A percentile compares a stretch with the other conserved stretches of the same genome.
These are phyloP conservation scores for Lepisosteus osseus DNA, from an alignment of 2,113 vertebrate species.

Conservation along the genomic window DNA sequence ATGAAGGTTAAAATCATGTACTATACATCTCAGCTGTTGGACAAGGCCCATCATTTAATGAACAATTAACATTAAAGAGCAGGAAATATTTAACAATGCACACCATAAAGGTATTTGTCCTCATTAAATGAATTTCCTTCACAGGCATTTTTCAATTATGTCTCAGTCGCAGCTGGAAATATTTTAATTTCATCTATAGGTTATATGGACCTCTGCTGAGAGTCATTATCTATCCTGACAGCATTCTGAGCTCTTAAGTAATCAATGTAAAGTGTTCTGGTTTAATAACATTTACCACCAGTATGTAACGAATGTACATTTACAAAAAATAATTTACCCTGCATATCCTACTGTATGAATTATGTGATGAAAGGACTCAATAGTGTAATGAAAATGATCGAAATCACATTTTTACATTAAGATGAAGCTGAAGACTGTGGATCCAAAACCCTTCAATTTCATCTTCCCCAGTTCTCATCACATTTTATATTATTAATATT, in stretches of 20 bases:
- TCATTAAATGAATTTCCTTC: conserved; percentile 20
- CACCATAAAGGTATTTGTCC: conserved; percentile 19
- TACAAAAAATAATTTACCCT: too few species aligned
- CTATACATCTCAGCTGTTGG: background rate
- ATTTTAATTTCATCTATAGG: conserved; percentile 37
- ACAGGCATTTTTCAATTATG: conserved; percentile 20
- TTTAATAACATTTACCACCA: conserved; percentile 36
- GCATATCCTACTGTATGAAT: too few species aligned
- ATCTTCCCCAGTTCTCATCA: too few species aligned
- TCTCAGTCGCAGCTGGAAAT: conserved; percentile 27
- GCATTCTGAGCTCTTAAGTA: conserved; percentile 35
- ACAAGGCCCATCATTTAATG: background rate
- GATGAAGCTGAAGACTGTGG: too few species aligned
- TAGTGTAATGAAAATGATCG: too few species aligned
- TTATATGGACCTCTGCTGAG: conserved; percentile 43
- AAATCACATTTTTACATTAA: too few species aligned
- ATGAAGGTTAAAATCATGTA: too few species aligned
- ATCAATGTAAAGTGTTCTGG: conserved; percentile 45
- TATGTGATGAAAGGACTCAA: too few species aligned
- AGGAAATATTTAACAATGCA: background rate
- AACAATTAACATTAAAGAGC: background rate
- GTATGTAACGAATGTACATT: too few species aligned
- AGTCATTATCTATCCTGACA: conserved; percentile 38
- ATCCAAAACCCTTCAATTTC: too few species aligned
- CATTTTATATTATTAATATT: too few species aligned